Base-by-base conservation (phyloP, 2,797 vertebrate genomes). In the Apogon talboti region DNA sequence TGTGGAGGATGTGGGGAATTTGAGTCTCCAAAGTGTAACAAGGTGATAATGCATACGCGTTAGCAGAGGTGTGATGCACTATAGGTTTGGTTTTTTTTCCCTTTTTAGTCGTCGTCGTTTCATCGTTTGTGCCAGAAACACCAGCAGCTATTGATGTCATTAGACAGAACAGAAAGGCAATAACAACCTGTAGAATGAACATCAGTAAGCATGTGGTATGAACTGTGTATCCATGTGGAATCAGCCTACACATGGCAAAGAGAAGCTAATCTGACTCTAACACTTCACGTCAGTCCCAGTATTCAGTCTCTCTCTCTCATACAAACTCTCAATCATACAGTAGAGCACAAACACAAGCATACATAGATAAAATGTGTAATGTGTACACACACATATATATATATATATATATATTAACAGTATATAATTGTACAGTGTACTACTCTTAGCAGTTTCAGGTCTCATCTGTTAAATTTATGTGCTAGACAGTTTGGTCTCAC, bases 311-410 rank as follows among this genome's bases (percentile, higher is more conserved):
- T 64, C 68, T 42, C 71, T 71, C 44, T 70, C 84, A 66, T 53
- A 71, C 66, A 67, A 14, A 63, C 77, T 68, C 56, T 49, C 70
- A 66, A 48, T 58, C 81, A 72, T 50, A 64, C 86, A 57, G 49
- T 37, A 71, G 76, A 76, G 75, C 77, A 81, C 78, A 82, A 71
- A 79, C 54, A 80, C 85, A 90, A 82, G 72, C 86, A 79, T 69
- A 91, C 89, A 87, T 58, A 81, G 66, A 91, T 84, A 70, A 71
- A 71, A 85, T 74, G 57, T 83, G 59, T 28, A 66, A 89, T 81
- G 83, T 83, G 70, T 64, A 79, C 73, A 81, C 43, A 85, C 74
- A 85, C 55, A 63, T 35, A 56, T 45, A 53, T 10, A 43, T 65
- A 50, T 56, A 63, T 35, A 56, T 45, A 53, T 10, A 43, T 65